Base-by-base conservation (phyloP, 1,140 invertebrate genomes). In the Hormaphis cornu region DNA sequence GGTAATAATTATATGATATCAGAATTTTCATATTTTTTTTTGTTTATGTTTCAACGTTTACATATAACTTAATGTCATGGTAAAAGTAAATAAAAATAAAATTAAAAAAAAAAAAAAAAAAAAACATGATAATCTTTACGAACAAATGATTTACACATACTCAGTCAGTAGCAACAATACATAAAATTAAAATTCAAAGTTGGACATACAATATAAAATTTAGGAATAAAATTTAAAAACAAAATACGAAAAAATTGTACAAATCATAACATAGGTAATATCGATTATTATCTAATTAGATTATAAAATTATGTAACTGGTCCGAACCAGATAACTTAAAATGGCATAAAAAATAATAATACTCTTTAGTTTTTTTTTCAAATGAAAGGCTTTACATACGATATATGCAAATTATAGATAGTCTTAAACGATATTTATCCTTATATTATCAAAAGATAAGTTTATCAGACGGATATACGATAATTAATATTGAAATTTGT, bases 191-290 rank as follows among this genome's bases (percentile, higher is more conserved):
- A 66, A 50, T 66, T 44, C 30, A 48, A 48, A 44, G 33, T 58
- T 6, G 50, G 24, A 44, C 35, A 35, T 48, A 66, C 26, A 66
- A 50, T 66, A 66, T 66, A 66, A 66, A 66, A 66, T 66, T 66
- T 66, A 66, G 61, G 61, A 66, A 66, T 66, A 66, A 66, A 66
- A 66, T 66, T 63, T 66, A 66, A 66, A 56, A 66, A 66, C 61
- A 66, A 66, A 66, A 50, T 42, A 50, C 30, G 14, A 40, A 63
- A 61, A 63, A 66, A 66, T 33, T 20, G 42, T 66, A 66, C 50
- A 50, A 66, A 66, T 66, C 44, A 66, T 66, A 66, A 66, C 61
- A 66, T 10, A n/a, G n/a, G n/a, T n/a, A 66, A 50, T 50, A 46
- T 44, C 9, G 50, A 66, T 66, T n/a, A 46, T 46, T 35, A 50